phyloP scores from a whole-genome alignment of 1,140 invertebrate species.

The Micrasema minimum region DNA sequence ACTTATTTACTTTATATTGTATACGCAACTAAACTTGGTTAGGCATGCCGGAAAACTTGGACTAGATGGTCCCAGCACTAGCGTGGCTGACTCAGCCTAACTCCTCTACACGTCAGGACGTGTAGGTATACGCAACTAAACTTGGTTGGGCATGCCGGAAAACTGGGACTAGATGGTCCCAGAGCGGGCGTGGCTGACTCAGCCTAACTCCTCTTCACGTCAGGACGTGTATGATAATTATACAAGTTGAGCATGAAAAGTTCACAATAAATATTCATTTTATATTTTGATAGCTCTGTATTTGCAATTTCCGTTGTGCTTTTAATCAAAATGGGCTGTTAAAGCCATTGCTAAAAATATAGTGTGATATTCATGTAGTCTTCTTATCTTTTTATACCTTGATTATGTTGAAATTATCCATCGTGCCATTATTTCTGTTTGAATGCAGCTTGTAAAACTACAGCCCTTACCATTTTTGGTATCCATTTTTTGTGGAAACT shows the following conservation, averaged over 20 bases:
- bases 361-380: conserved; percentile 54
- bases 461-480: conserved; percentile 35
- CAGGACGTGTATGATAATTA: conserved; percentile 40
- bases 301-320: conserved; percentile 50
- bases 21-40: conserved; percentile 39
- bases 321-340: conserved; percentile 46
- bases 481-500: conserved; percentile 37
- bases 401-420: conserved; percentile 43
- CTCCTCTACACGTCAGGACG: conserved; percentile 31
- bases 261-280: conserved; percentile 61
- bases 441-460: conserved; percentile 36
- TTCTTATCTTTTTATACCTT: conserved; percentile 52
- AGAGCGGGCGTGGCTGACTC: neutral
- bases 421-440: conserved; percentile 41
- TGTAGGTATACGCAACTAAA: conserved; percentile 47
- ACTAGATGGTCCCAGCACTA: neutral
- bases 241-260: conserved; percentile 47
- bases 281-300: conserved; percentile 70
- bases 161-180: neutral
- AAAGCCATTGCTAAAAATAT: conserved; percentile 51
- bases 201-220: conserved; percentile 13
- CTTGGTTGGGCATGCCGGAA: neutral
- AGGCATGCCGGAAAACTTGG: neutral
- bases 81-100: neutral
- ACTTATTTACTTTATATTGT: conserved; percentile 54